Evolutionary conservation across 2,797 vertebrate species (phyloP).

Genomic region (Cirrhinus molitorella): DNA sequence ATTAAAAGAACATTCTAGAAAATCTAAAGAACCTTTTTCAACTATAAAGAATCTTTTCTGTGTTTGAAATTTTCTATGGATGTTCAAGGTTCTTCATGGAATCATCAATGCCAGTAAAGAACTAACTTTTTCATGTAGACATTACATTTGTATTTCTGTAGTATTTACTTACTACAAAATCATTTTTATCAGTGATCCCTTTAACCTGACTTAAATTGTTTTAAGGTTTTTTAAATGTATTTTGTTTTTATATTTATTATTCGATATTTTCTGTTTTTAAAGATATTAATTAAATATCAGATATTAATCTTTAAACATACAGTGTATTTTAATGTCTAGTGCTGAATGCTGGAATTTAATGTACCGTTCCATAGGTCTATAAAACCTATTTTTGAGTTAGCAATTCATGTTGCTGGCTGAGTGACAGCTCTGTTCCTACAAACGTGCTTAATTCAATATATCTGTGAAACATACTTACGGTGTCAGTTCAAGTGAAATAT

Average conservation of each 20-base stretch:
- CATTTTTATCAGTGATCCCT: too few relatives aligned
- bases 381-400: constrained; percentile 8
- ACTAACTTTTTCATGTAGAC: too few relatives aligned
- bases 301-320: not conserved
- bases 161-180: too few relatives aligned
- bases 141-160: too few relatives aligned
- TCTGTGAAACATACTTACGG: constrained; percentile 71
- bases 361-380: not conserved
- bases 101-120: too few relatives aligned
- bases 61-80: too few relatives aligned
- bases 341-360: not conserved
- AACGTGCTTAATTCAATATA: constrained; percentile 36
- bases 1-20: too few relatives aligned
- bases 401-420: not conserved
- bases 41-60: too few relatives aligned
- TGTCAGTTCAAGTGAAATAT: constrained; percentile 79
- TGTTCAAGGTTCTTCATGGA: too few relatives aligned
- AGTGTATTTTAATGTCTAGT: not conserved
- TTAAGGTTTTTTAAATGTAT: not conserved
- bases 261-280: not conserved
- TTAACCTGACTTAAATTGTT: not conserved
- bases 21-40: too few relatives aligned
- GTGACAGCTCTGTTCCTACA: constrained; percentile 36
- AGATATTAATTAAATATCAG: not conserved
- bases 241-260: not conserved